A percentile compares a stretch with the other conserved stretches of the same genome.
Conservation (phyloP, 2,888 invertebrate genomes). For the Plagiodera versicolora region DNA sequence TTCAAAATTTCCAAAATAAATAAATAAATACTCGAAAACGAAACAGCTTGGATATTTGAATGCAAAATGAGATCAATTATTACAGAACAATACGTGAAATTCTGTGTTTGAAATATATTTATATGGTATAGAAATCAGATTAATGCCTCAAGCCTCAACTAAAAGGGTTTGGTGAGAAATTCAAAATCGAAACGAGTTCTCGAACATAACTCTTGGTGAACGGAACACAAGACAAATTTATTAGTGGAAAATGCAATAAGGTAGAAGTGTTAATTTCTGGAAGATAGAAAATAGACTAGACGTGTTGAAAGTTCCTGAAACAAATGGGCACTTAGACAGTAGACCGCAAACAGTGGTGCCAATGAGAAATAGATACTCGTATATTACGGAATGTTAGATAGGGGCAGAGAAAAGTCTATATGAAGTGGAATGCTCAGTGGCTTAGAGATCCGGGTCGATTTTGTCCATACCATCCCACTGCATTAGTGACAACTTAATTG, state of each 20-base stretch:
- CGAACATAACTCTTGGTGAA: conserved; percentile 15
- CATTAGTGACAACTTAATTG: too few species aligned
- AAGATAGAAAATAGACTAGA: conserved; percentile 52
- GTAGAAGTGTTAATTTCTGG: conserved; percentile 42
- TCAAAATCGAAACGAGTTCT: conserved; percentile 6
- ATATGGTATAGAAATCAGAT: too few species aligned
- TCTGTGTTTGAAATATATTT: too few species aligned
- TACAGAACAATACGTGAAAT: too few species aligned
- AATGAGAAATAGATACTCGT: conserved; percentile 43
- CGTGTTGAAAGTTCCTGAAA: conserved; percentile 53
- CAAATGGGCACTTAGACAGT: conserved; percentile 54
- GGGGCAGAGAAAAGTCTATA: conserved; percentile 25
- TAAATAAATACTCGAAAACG: too few species aligned
- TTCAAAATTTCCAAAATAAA: too few species aligned
- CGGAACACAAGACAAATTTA: conserved; percentile 28
- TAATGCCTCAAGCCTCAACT: background rate
- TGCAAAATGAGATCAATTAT: too few species aligned
- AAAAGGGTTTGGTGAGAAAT: background rate
- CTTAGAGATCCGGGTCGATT: background rate
- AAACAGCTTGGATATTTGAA: too few species aligned
- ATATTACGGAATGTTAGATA: conserved; percentile 32
- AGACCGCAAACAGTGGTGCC: conserved; percentile 51
- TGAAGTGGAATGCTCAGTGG: conserved; percentile 21
- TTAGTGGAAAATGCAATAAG: conserved; percentile 22
- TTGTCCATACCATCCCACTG: too few species aligned